These are phyloP conservation scores for Lerista edwardsae DNA, from an alignment of 2,797 vertebrate species.

Conservation along the genomic window DNA sequence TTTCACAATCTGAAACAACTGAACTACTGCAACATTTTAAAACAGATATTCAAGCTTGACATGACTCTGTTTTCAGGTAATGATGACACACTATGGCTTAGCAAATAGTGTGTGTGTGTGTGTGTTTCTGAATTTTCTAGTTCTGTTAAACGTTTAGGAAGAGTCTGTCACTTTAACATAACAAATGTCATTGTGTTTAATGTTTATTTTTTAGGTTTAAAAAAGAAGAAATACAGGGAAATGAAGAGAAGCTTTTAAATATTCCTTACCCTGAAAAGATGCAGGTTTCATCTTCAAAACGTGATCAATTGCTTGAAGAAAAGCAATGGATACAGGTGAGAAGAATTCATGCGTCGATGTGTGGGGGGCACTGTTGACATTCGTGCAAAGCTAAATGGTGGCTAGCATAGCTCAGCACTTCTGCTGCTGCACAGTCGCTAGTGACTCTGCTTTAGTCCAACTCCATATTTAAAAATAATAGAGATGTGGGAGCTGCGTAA, in stretches of 20 bases:
- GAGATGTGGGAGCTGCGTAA: background rate
- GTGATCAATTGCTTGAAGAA: slow-evolving; percentile 25
- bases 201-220: slow-evolving; percentile 6
- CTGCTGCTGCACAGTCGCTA: background rate
- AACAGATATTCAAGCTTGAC: background rate
- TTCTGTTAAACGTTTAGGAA: background rate
- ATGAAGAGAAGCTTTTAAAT: slow-evolving; percentile 7
- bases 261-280: background rate
- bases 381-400: background rate
- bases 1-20: background rate
- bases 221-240: slow-evolving; percentile 16
- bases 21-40: background rate
- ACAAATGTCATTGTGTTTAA: background rate
- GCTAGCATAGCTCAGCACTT: background rate
- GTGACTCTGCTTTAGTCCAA: too few relatives aligned
- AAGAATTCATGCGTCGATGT: background rate
- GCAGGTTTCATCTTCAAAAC: background rate
- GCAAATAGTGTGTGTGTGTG: background rate
- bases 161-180: background rate
- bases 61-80: background rate
- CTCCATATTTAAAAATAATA: background rate
- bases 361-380: too few relatives aligned
- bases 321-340: slow-evolving; percentile 34
- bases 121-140: too few relatives aligned
- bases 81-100: background rate